phyloP scores from a whole-genome alignment of 1,140 invertebrate genomes.

The Magallana ariakensis region DNA sequence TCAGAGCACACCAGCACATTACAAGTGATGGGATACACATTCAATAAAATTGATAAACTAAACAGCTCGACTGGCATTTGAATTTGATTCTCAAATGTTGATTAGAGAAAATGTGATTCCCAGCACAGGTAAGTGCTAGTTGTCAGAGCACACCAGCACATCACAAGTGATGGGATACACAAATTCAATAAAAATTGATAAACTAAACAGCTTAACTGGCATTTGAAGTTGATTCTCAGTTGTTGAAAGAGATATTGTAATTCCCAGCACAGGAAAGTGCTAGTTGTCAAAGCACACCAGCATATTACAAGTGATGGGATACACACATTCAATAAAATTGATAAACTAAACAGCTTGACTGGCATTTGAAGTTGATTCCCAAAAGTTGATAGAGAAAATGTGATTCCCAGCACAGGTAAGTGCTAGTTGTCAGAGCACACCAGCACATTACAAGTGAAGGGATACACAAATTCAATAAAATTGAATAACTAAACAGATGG shows the following conservation, averaged over 20 bases:
- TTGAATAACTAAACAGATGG: too few species aligned
- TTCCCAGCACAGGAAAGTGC: slow-evolving; percentile 53
- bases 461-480: neutral
- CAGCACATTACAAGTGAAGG: slow-evolving; percentile 13
- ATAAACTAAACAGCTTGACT: neutral
- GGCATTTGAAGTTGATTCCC: neutral
- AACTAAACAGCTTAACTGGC: neutral
- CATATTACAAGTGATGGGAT: neutral
- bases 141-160: slow-evolving; percentile 44
- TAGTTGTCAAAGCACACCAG: slow-evolving; percentile 32
- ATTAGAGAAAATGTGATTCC: neutral
- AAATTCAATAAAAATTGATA: neutral
- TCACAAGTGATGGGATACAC: neutral
- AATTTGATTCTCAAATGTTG: neutral
- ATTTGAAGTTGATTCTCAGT: too few species aligned
- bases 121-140: slow-evolving; percentile 61
- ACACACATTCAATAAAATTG: neutral
- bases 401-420: too few species aligned
- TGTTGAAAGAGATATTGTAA: too few species aligned
- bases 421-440: neutral
- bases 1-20: neutral
- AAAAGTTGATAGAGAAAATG: too few species aligned
- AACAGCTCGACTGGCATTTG: too few species aligned
- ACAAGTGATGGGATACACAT: neutral
- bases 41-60: too few species aligned